These are phyloP conservation scores for Gephyroberyx darwinii DNA, from an alignment of 2,797 vertebrate species.

Conservation along the genomic window DNA sequence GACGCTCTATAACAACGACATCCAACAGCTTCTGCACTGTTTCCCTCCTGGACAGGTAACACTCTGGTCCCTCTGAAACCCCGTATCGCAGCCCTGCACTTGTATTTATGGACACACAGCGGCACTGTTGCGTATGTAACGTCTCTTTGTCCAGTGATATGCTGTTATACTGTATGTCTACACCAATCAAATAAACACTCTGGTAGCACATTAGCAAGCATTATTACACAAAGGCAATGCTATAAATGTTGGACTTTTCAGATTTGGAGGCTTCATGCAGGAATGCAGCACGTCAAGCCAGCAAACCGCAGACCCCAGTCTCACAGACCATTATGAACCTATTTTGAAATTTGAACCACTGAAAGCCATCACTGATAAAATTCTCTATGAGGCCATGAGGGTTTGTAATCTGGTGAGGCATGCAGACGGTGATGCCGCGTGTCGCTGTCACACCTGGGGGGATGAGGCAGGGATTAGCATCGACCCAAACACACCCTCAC, in stretches of 20 bases:
- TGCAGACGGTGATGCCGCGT: conserved; percentile 72
- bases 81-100: not conserved
- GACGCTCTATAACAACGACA: conserved; percentile 78
- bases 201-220: not conserved
- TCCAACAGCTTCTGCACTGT: conserved; percentile 82
- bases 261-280: conserved; percentile 5
- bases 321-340: conserved; percentile 13
- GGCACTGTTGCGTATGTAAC: conserved; percentile 51
- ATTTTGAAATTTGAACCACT: conserved; percentile 48
- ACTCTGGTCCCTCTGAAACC: not conserved
- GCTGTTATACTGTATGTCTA: too few relatives aligned
- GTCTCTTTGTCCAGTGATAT: not conserved
- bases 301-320: too few relatives aligned
- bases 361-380: conserved; percentile 54
- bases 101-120: conserved; percentile 36
- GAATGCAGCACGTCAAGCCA: not conserved
- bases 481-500: conserved; percentile 66
- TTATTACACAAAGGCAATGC: not conserved
- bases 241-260: not conserved
- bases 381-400: conserved; percentile 45
- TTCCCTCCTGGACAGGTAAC: conserved; percentile 83
- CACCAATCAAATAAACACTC: conserved; percentile 3
- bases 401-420: conserved; percentile 64
- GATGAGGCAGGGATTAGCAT: conserved; percentile 54
- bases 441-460: conserved; percentile 62